Conservation (phyloP, 2,113 vertebrate genomes). For the Addax nasomaculatus region DNA sequence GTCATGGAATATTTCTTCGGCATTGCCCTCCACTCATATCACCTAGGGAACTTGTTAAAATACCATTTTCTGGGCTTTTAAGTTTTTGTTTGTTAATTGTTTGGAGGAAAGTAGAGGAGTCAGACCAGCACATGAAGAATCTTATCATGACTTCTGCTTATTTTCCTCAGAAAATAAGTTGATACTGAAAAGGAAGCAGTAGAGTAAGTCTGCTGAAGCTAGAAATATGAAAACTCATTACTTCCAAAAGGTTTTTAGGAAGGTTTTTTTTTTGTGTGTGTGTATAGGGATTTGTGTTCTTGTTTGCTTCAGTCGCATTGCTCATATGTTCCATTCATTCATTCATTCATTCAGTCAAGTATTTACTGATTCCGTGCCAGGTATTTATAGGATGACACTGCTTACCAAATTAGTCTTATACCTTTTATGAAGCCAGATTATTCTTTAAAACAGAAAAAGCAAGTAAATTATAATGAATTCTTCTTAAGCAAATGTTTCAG, state of each 20-base stretch:
- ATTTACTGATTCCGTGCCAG: neutral
- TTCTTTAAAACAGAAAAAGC: conserved; percentile 1
- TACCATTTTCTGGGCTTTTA: neutral
- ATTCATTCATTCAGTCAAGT: conserved; percentile 8
- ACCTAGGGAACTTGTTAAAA: neutral
- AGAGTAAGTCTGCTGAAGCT: neutral
- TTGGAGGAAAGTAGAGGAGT: neutral
- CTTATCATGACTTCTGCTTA: neutral
- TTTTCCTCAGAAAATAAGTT: neutral
- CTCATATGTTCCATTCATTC: neutral
- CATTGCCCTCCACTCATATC: neutral
- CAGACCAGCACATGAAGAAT: neutral
- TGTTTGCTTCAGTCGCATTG: neutral
- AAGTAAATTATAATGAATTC: neutral
- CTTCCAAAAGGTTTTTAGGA: neutral
- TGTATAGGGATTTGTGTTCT: neutral
- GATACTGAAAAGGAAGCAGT: neutral
- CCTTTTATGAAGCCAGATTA: neutral
- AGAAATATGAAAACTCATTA: neutral
- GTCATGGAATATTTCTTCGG: neutral
- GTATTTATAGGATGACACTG: neutral
- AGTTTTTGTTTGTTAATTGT: conserved; percentile 5
- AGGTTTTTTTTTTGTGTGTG: neutral
- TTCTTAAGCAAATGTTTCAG: neutral
- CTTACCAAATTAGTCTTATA: neutral